Percentiles rank a stretch among this genome's conserved stretches.
Conservation (phyloP, 2,888 invertebrate genomes). For the Sericinus montela region DNA sequence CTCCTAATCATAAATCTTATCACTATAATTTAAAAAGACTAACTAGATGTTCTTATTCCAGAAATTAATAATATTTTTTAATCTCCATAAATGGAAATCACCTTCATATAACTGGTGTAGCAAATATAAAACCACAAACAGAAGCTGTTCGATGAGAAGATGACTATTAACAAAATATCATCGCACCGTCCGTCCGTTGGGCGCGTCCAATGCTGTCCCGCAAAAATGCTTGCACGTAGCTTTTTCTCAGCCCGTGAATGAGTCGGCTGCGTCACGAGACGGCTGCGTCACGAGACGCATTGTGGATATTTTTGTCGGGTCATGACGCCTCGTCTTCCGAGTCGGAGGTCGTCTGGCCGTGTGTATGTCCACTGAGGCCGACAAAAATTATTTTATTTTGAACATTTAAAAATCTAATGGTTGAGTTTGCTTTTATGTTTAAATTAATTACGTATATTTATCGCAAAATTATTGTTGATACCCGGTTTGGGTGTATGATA, state of each 20-base stretch:
- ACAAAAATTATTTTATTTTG: background rate
- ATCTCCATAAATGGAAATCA: too few species aligned
- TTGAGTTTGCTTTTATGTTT: too few species aligned
- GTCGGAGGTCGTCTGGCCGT: slow-evolving; percentile 56
- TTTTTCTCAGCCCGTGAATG: slow-evolving; percentile 63
- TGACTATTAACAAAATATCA: slow-evolving; percentile 20
- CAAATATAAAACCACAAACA: background rate
- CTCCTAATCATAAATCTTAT: too few species aligned
- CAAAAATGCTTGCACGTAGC: slow-evolving; percentile 64
- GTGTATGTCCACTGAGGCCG: slow-evolving; percentile 37
- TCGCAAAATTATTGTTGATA: too few species aligned
- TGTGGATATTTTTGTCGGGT: slow-evolving; percentile 55
- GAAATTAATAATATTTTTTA: too few species aligned
- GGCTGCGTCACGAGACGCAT: slow-evolving; percentile 52
- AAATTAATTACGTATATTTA: too few species aligned
- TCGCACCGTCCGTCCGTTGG: slow-evolving; percentile 23
- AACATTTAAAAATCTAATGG: too few species aligned
- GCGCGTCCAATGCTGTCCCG: slow-evolving; percentile 33
- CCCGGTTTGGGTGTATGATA: too few species aligned
- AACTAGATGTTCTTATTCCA: too few species aligned
- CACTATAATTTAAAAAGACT: too few species aligned
- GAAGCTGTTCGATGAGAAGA: slow-evolving; percentile 10
- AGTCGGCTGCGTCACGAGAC: slow-evolving; percentile 50
- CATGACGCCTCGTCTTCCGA: slow-evolving; percentile 56
- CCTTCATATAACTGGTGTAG: too few species aligned